Base-by-base conservation (phyloP, 2,797 vertebrate genomes). In the Thaleichthys pacificus region DNA sequence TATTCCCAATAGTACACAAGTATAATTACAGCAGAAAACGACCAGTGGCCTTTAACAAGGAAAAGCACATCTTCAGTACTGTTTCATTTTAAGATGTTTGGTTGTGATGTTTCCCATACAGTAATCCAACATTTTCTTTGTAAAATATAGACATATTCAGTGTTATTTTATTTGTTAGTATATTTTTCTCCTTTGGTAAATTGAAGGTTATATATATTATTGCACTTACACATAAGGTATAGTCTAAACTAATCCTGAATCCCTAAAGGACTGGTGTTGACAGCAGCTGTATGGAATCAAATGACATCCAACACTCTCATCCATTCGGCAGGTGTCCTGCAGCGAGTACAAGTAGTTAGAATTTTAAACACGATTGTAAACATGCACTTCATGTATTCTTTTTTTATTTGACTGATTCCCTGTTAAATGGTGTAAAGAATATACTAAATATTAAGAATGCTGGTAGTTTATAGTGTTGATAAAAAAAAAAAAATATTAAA, bases 11-110 rank as follows among this genome's bases (percentile, higher is more conserved):
- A 62, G 24, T 62, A 47, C 35, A 56, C 35, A 67, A 6, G 19
- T 24, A 57, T 6, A 35, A 35, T 66, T 38, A 61, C 24, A 67
- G 4, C 9, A 69, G 22, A 30, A 57, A 28, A 71, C 61, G 38
- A 62, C 63, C 5, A 3, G 77, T 80, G 78, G 71, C 79, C 79
- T 84, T 82, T 26, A 68, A 38, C 61, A 38, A 70, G 64, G 57
- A 49, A 38, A 68, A 64, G n/a, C 38, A 30, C n/a, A 67, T 22
- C 64, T 66, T 66, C 22, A 24, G 24, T n/a, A 56, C 21, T 42
- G 42, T 47, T 15, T 22, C 6, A 49, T 42, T 66, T n/a, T 14
- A n/a, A 56, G 51, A 56, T 56, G 51, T 56, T 56, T 56, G 51
- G 19, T 56, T n/a, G 19, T 17, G 51, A n/a, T 56, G 19, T 56